Evolutionary conservation across 1,140 invertebrate genomes (phyloP).

Genomic region (Asobara japonica): DNA sequence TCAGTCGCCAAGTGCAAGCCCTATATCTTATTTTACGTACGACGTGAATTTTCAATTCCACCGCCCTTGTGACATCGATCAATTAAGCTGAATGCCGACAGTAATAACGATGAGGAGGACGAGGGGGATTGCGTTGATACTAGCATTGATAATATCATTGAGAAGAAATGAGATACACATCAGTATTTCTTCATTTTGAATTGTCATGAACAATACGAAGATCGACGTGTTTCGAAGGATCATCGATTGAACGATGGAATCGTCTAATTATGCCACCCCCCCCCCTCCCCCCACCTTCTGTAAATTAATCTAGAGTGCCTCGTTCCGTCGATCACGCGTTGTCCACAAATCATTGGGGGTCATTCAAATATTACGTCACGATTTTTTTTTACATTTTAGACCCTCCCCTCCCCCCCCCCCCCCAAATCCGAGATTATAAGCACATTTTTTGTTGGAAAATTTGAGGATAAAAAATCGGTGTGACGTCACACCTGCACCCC

Average conservation of each 20-base stretch:
- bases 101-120: conserved; percentile 31
- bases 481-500: too few relatives aligned
- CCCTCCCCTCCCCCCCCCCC: too few relatives aligned
- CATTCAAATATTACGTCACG: too few relatives aligned
- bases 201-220: neutral
- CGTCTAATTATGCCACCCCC: neutral
- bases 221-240: conserved; percentile 11
- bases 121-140: conserved; percentile 35
- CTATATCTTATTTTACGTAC: conserved; percentile 88
- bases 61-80: conserved; percentile 60
- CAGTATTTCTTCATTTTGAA: neutral
- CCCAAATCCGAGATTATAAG: too few relatives aligned
- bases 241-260: conserved; percentile 19
- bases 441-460: too few relatives aligned
- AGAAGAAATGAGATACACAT: neutral
- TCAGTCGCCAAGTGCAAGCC: conserved; percentile 84
- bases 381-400: neutral
- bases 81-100: conserved; percentile 39
- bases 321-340: conserved; percentile 39
- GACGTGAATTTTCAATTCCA: conserved; percentile 71
- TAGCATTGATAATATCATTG: conserved; percentile 7
- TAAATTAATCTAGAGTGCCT: conserved; percentile 31
- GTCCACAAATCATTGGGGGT: neutral
- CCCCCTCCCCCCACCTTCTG: conserved; percentile 21
- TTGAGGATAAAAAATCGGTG: too few relatives aligned